Percentiles rank a stretch among this genome's conserved stretches.
These are phyloP conservation scores for Pyrgus malvae DNA, from an alignment of 2,888 invertebrate species.

Conservation along the genomic window DNA sequence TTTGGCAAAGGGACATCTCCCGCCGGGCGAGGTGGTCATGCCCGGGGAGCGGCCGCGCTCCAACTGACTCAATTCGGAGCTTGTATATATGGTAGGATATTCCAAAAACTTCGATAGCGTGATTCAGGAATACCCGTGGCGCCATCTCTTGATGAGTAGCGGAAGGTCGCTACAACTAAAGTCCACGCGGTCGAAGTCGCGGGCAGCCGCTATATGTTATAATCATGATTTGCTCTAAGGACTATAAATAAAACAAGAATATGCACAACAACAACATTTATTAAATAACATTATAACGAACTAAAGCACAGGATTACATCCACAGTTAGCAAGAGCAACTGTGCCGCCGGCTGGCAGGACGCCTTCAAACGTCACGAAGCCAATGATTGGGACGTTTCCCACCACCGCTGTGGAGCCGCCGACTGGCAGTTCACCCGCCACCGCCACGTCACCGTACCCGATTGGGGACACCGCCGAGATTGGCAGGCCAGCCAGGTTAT, in stretches of 20 bases:
- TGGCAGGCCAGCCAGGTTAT: constrained; percentile 30
- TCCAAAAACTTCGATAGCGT: too few species aligned
- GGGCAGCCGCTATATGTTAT: too few species aligned
- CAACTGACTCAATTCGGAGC: too few species aligned
- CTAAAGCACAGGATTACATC: constrained; percentile 37
- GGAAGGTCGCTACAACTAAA: too few species aligned
- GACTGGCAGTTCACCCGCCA: constrained; percentile 60
- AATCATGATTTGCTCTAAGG: too few species aligned
- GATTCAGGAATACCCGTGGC: too few species aligned
- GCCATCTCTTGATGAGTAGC: too few species aligned
- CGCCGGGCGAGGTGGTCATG: too few species aligned
- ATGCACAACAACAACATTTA: constrained; percentile 4
- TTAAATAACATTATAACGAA: background rate
- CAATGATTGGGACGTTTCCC: constrained; percentile 68
- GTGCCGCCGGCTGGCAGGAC: constrained; percentile 62
- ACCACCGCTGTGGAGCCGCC: constrained; percentile 55
- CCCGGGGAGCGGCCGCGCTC: too few species aligned
- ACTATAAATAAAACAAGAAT: background rate
- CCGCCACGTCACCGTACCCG: constrained; percentile 44
- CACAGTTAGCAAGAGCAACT: constrained; percentile 58
- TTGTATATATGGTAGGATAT: too few species aligned
- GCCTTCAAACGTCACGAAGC: constrained; percentile 69
- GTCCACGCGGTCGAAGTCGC: too few species aligned
- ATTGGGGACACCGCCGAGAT: constrained; percentile 26
- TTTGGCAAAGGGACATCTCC: too few species aligned